Percentiles rank a stretch among this genome's conserved stretches.
These are phyloP conservation scores for Toxonevra muliebris DNA, from an alignment of 2,888 invertebrate genomes.

Conservation along the genomic window DNA sequence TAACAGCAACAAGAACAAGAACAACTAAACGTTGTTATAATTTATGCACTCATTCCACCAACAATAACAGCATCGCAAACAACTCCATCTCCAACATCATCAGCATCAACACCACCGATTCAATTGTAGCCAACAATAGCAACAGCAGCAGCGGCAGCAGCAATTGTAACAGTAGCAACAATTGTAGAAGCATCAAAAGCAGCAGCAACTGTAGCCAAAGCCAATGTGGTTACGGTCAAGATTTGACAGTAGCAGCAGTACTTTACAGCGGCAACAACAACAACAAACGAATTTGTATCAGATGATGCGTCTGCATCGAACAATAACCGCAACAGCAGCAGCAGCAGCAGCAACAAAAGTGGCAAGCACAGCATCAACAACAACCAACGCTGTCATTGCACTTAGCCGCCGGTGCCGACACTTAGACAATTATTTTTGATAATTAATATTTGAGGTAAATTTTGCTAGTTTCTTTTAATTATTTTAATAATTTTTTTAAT, in stretches of 20 bases:
- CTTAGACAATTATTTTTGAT: neutral
- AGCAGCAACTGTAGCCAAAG: neutral
- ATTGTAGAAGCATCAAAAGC: neutral
- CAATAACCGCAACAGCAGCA: constrained; percentile 1
- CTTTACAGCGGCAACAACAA: neutral
- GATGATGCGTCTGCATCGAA: constrained; percentile 18
- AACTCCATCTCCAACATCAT: neutral
- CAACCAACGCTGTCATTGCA: neutral
- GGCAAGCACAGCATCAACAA: constrained; percentile 2
- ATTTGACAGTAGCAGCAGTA: no score
- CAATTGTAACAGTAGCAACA: neutral
- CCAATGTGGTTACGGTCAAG: no score
- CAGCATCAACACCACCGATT: neutral
- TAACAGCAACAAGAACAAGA: neutral
- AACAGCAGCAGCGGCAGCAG: neutral
- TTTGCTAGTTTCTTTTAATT: neutral
- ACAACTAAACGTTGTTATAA: neutral
- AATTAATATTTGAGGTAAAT: no score
- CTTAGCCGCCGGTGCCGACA: neutral
- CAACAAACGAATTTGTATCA: constrained; percentile 7
- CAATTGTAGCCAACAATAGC: constrained; percentile 10
- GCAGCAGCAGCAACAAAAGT: neutral
- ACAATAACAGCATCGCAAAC: neutral
- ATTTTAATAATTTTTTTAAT: neutral
- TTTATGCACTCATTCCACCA: neutral